These are phyloP conservation scores for Macrobrachium nipponense DNA, from an alignment of 1,140 invertebrate genomes.

Conservation along the genomic window DNA sequence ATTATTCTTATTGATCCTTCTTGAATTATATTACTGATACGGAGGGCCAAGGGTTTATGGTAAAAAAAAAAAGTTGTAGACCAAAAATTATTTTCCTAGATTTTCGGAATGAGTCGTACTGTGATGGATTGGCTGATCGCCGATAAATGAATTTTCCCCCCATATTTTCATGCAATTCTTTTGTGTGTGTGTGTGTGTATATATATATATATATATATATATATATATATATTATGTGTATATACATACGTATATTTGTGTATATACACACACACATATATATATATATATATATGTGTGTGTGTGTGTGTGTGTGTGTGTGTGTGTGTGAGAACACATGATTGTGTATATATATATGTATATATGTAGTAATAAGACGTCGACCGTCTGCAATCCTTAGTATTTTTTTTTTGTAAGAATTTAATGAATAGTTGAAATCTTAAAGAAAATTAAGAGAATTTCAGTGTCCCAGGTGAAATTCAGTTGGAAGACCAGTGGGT, in stretches of 20 bases:
- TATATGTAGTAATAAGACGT: neutral
- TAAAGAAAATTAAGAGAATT: no score
- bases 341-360: slow-evolving; percentile 21
- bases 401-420: no score
- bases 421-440: no score
- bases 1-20: neutral
- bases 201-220: neutral
- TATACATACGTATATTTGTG: neutral
- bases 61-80: no score
- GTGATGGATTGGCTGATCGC: no score
- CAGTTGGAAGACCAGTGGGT: no score
- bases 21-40: neutral
- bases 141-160: no score
- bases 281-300: slow-evolving; percentile 15
- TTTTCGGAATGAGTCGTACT: no score
- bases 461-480: no score
- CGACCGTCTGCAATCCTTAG: neutral
- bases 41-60: no score
- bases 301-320: neutral
- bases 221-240: slow-evolving; percentile 20
- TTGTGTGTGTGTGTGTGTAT: neutral
- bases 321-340: neutral
- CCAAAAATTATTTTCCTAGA: no score
- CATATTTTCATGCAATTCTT: neutral
- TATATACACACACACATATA: neutral